phyloP scores from a whole-genome alignment of 2,113 vertebrate species.

The Paralichthys olivaceus region DNA sequence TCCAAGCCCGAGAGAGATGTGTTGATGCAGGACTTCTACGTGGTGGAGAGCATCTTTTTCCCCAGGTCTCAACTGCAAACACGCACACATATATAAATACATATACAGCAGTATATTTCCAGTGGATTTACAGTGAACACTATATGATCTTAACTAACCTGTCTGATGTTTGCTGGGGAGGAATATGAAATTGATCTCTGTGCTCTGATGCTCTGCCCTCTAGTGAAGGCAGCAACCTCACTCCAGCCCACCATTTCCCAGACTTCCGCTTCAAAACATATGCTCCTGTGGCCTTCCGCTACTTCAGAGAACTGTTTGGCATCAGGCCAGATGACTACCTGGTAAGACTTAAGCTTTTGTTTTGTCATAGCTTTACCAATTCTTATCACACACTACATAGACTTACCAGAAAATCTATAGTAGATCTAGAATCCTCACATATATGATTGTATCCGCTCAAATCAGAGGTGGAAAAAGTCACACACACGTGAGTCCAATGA shows the following conservation, averaged over 20 bases:
- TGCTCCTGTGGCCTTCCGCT: constrained; percentile 97
- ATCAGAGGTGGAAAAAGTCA: no score
- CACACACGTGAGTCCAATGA: no score
- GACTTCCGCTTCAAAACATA: constrained; percentile 99
- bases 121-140: not conserved
- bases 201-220: constrained; percentile 37
- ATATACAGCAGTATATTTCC: not conserved
- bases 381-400: not conserved
- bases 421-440: no score
- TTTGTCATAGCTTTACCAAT: not conserved
- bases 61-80: constrained; percentile 85
- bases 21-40: constrained; percentile 99
- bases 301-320: constrained; percentile 98
- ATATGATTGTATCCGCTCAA: no score
- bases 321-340: constrained; percentile 98
- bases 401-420: no score
- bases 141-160: not conserved
- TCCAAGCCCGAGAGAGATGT: constrained; percentile 98
- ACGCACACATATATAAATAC: not conserved
- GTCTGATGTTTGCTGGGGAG: not conserved
- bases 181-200: not conserved
- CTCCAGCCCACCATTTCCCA: constrained; percentile 96
- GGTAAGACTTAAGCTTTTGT: constrained; percentile 79
- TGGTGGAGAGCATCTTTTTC: constrained; percentile 99
- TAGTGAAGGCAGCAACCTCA: constrained; percentile 98